Evolutionary conservation across 2,888 invertebrate species (phyloP).

Genomic region (Rambutsinella grinnellia): DNA sequence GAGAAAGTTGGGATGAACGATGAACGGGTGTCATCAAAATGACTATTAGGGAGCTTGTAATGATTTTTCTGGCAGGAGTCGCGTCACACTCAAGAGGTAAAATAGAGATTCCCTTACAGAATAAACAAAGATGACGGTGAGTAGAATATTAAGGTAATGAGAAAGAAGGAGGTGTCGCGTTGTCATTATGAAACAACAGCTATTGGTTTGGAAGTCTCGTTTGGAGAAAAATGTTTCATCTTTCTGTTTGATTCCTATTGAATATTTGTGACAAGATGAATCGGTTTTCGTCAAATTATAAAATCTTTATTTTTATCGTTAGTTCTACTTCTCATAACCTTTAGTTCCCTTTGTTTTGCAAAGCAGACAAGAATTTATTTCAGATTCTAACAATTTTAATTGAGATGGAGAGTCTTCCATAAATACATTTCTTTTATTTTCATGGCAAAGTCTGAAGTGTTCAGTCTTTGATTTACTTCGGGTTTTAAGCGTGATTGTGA

Average conservation of each 20-base stretch:
- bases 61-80: slow-evolving; percentile 33
- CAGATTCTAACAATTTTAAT: slow-evolving; percentile 30
- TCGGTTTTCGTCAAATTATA: not conserved
- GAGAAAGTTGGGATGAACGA: slow-evolving; percentile 56
- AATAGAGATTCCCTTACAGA: too few relatives aligned
- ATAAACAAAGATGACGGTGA: too few relatives aligned
- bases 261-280: not conserved
- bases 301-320: not conserved
- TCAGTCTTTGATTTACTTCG: slow-evolving; percentile 14
- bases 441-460: not conserved
- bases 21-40: slow-evolving; percentile 56
- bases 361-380: too few relatives aligned
- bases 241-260: not conserved
- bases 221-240: not conserved
- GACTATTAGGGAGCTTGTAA: slow-evolving; percentile 51
- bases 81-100: not conserved
- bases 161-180: too few relatives aligned
- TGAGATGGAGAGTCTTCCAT: slow-evolving; percentile 8
- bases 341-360: not conserved
- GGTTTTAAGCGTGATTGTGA: slow-evolving; percentile 7
- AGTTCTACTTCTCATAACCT: not conserved
- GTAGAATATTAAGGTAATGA: too few relatives aligned
- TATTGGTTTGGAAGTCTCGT: not conserved
- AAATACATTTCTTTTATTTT: not conserved
- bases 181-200: not conserved